Conservation (phyloP, 2,797 vertebrate genomes). For the Adrianichthys oophorus region DNA sequence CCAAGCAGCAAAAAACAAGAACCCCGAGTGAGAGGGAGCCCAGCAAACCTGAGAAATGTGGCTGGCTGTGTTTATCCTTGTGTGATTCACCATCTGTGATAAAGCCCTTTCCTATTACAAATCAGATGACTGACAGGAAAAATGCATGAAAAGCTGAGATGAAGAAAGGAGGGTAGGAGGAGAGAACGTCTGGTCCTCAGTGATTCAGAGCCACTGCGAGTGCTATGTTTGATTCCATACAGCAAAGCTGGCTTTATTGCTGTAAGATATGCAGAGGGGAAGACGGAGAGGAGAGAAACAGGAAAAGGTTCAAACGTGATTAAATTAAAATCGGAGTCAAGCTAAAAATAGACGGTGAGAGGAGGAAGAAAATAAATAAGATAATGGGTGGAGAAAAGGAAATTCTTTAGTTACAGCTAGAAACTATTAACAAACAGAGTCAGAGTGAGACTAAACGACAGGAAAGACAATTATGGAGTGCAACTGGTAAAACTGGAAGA, state of each 20-base stretch:
- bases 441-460: constrained; percentile 19
- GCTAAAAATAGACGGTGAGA: constrained; percentile 48
- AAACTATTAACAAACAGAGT: constrained; percentile 36
- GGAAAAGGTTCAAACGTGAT: constrained; percentile 40
- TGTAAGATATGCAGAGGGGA: constrained; percentile 12
- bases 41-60: constrained; percentile 39
- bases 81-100: constrained; percentile 69
- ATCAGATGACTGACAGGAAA: constrained; percentile 53
- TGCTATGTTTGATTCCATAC: constrained; percentile 20
- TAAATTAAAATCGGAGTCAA: constrained; percentile 42
- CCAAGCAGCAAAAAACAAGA: constrained; percentile 30
- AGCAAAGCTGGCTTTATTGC: constrained; percentile 12
- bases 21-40: constrained; percentile 24
- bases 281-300: constrained; percentile 2
- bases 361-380: constrained; percentile 29
- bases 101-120: constrained; percentile 35
- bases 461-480: too few species aligned
- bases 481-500: background rate
- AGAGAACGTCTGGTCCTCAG: constrained; percentile 34
- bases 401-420: constrained; percentile 39
- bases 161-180: constrained; percentile 33
- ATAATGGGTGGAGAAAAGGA: constrained; percentile 14
- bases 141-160: constrained; percentile 40
- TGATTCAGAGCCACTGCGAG: constrained; percentile 32
- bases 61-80: constrained; percentile 51